These are phyloP conservation scores for Bergia puertoricense DNA, from an alignment of 92 coral and sea anemone species.

Conservation along the genomic window DNA sequence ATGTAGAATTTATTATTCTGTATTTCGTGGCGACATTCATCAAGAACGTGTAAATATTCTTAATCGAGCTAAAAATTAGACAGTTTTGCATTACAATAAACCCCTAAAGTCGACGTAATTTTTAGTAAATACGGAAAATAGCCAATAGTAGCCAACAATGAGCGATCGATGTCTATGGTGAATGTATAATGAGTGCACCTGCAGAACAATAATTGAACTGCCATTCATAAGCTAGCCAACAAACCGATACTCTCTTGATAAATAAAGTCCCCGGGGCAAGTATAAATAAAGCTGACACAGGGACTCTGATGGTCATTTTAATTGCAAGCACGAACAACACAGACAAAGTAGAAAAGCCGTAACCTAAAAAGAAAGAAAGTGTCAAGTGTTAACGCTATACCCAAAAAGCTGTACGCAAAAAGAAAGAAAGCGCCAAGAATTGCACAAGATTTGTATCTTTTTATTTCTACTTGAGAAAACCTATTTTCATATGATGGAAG, in stretches of 20 bases:
- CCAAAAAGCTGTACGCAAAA: background rate
- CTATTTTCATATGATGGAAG: slow-evolving; percentile 5
- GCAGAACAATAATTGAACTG: slow-evolving; percentile 74
- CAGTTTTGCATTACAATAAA: slow-evolving; percentile 59
- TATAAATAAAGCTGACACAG: slow-evolving; percentile 73
- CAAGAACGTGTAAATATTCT: slow-evolving; percentile 41
- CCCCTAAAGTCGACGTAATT: slow-evolving; percentile 53
- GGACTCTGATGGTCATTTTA: slow-evolving; percentile 44
- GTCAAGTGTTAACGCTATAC: background rate
- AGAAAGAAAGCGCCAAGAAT: slow-evolving; percentile 1
- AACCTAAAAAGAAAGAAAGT: background rate
- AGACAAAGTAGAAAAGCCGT: slow-evolving; percentile 16
- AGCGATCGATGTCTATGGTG: slow-evolving; percentile 49
- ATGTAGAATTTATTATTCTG: slow-evolving; percentile 23
- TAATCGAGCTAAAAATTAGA: slow-evolving; percentile 41
- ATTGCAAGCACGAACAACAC: slow-evolving; percentile 24
- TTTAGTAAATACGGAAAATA: slow-evolving; percentile 24
- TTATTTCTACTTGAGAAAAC: background rate
- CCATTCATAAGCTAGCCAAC: slow-evolving; percentile 80
- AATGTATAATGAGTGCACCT: slow-evolving; percentile 84
- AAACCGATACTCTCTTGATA: slow-evolving; percentile 79
- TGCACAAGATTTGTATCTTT: background rate
- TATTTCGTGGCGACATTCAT: slow-evolving; percentile 43
- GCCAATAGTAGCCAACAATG: slow-evolving; percentile 62
- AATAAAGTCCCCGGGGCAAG: slow-evolving; percentile 71